A percentile compares a stretch with the other conserved stretches of the same genome.
Evolutionary conservation across 2,113 vertebrate species (phyloP).

Genomic region (Dolichallabes microphthalmus): DNA sequence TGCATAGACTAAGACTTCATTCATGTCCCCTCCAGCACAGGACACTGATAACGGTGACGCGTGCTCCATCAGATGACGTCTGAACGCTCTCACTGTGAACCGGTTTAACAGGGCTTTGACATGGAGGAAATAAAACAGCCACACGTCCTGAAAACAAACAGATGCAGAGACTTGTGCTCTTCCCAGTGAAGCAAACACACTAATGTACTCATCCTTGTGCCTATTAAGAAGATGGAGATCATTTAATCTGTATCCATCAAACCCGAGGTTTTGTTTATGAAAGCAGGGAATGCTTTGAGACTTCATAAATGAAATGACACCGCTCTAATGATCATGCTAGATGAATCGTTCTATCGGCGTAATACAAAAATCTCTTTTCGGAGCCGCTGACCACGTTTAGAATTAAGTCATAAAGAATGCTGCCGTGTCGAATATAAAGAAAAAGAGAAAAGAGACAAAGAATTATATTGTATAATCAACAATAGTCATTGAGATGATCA

Average conservation of each 20-base stretch:
- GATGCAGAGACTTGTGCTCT: not conserved
- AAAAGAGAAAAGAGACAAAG: not conserved
- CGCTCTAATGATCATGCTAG: not conserved
- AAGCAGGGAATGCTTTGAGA: not conserved
- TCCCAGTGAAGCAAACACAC: slow-evolving; percentile 18
- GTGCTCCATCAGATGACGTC: slow-evolving; percentile 3
- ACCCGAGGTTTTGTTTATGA: slow-evolving; percentile 7
- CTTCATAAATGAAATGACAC: slow-evolving; percentile 14
- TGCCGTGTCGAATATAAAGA: not conserved
- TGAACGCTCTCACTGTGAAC: not conserved
- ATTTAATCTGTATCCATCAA: slow-evolving; percentile 27
- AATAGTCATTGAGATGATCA: not conserved
- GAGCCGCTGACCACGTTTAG: not conserved
- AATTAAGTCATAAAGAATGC: not conserved
- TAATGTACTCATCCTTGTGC: slow-evolving; percentile 19
- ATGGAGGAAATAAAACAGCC: slow-evolving; percentile 11
- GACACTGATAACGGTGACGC: slow-evolving; percentile 9
- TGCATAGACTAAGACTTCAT: slow-evolving; percentile 17
- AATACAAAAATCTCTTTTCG: not conserved
- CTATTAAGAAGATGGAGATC: slow-evolving; percentile 28
- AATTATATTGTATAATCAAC: not conserved
- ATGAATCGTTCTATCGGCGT: not conserved
- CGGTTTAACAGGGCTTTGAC: slow-evolving; percentile 9
- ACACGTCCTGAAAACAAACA: slow-evolving; percentile 17
- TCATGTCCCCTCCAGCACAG: slow-evolving; percentile 11